These are phyloP conservation scores for Sebastes melanostomus DNA, from an alignment of 2,797 vertebrate genomes.

Conservation along the genomic window DNA sequence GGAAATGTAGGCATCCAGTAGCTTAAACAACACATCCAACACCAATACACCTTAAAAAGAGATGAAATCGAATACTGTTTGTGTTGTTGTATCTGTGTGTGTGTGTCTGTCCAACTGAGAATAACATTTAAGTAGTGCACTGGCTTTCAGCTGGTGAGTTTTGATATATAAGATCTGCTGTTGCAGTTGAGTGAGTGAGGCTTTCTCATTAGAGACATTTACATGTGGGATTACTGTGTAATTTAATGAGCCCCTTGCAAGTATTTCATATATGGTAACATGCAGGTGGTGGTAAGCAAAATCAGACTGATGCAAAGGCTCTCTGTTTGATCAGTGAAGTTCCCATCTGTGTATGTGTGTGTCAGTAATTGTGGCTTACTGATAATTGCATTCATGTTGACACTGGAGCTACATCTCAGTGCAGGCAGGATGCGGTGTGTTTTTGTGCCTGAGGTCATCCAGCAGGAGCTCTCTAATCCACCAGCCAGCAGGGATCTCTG, in stretches of 20 bases:
- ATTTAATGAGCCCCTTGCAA: slow-evolving; percentile 3
- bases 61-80: background rate
- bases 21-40: too few species aligned
- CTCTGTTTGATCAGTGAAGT: slow-evolving; percentile 16
- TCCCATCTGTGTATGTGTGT: slow-evolving; percentile 6
- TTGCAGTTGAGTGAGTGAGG: background rate
- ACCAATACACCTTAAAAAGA: too few species aligned
- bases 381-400: slow-evolving; percentile 59
- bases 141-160: background rate
- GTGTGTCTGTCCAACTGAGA: background rate
- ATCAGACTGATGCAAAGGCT: background rate
- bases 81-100: background rate
- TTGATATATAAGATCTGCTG: background rate
- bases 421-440: slow-evolving; percentile 48
- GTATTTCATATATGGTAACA: slow-evolving; percentile 1
- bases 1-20: too few species aligned
- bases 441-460: slow-evolving; percentile 54
- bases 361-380: slow-evolving; percentile 42
- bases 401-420: slow-evolving; percentile 33
- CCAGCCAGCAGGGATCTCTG: slow-evolving; percentile 47
- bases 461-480: slow-evolving; percentile 65
- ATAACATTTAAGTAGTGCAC: background rate
- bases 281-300: slow-evolving; percentile 18
- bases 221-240: background rate
- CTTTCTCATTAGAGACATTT: background rate